A percentile compares a stretch with the other conserved stretches of the same genome.
Evolutionary conservation across 2,113 vertebrate genomes (phyloP).

Genomic region (Calonectris borealis): DNA sequence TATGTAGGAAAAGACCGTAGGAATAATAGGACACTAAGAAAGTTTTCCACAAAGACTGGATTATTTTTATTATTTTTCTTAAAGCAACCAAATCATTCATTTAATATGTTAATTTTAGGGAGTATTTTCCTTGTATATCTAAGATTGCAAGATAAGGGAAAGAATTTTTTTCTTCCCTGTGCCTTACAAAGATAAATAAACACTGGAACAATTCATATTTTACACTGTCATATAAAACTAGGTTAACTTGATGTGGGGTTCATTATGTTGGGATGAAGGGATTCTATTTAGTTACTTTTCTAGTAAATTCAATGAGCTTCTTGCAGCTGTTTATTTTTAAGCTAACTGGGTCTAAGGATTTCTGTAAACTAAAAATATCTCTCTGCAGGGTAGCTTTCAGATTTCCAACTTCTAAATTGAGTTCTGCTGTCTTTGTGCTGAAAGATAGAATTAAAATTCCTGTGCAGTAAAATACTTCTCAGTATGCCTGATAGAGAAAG

Average conservation of each 20-base stretch:
- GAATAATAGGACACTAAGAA: background rate
- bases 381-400: background rate
- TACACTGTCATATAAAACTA: background rate
- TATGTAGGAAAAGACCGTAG: background rate
- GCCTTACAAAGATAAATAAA: background rate
- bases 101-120: background rate
- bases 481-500: background rate
- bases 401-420: background rate
- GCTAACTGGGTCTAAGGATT: background rate
- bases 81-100: fast-evolving
- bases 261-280: background rate
- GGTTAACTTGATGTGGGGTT: background rate
- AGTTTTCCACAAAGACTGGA: background rate
- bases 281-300: background rate
- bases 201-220: background rate
- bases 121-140: background rate
- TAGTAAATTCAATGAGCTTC: background rate
- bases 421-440: background rate
- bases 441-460: conserved; percentile 1
- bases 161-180: background rate
- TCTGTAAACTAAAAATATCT: background rate
- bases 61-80: background rate
- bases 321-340: conserved; percentile 14
- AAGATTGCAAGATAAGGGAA: background rate
- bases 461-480: background rate